These are phyloP conservation scores for Ciconia stormi DNA, from an alignment of 2,113 vertebrate species.

Conservation along the genomic window DNA sequence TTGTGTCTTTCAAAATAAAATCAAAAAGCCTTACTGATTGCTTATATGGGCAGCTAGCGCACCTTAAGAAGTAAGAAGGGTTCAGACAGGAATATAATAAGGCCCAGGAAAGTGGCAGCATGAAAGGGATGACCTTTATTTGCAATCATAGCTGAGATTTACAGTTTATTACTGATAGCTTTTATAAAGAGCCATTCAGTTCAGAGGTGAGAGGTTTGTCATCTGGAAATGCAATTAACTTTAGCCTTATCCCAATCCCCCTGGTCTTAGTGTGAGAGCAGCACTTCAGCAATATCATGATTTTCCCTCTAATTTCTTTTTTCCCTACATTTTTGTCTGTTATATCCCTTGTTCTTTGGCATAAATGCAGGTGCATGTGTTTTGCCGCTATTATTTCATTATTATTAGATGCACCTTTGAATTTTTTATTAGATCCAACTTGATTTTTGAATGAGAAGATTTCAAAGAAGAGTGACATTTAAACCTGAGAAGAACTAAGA, in stretches of 20 bases:
- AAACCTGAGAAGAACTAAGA: constrained; percentile 46
- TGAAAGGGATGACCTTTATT: constrained; percentile 88
- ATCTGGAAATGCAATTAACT: constrained; percentile 92
- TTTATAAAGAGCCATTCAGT: constrained; percentile 91
- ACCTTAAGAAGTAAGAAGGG: constrained; percentile 77
- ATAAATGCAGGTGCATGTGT: constrained; percentile 72
- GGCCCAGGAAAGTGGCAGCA: constrained; percentile 78
- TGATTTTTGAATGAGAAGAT: constrained; percentile 71
- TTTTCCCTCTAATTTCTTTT: constrained; percentile 77
- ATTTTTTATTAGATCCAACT: constrained; percentile 66
- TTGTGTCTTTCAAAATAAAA: constrained; percentile 68
- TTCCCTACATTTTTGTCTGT: constrained; percentile 70
- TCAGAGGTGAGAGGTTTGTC: constrained; percentile 90
- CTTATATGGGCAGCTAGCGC: constrained; percentile 72
- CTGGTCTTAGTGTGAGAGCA: constrained; percentile 80
- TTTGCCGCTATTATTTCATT: constrained; percentile 74
- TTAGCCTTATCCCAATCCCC: constrained; percentile 85
- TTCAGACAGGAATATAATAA: constrained; percentile 79
- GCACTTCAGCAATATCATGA: constrained; percentile 73
- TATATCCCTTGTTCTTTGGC: constrained; percentile 67
- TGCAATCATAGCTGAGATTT: constrained; percentile 90
- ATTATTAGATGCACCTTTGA: constrained; percentile 73
- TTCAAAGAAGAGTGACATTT: constrained; percentile 69
- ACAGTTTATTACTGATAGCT: constrained; percentile 91
- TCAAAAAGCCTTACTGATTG: constrained; percentile 58